Evolutionary conservation across 2,888 invertebrate genomes (phyloP).

Genomic region (Sphecodes monilicornis): DNA sequence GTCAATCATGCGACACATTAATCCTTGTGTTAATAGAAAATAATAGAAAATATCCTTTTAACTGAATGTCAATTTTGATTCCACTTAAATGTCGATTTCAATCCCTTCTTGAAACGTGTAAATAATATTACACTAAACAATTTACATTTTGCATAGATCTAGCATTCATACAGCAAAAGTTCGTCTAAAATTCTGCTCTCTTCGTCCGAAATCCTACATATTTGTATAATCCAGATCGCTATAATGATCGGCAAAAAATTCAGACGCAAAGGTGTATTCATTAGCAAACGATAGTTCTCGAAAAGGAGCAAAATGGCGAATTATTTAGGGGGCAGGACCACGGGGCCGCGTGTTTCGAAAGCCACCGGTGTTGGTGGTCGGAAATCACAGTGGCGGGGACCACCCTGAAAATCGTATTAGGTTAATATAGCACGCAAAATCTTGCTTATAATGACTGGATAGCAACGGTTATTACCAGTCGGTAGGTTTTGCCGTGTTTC

Average conservation of each 20-base stretch:
- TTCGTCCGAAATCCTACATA: neutral
- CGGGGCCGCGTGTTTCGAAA: slow-evolving; percentile 30
- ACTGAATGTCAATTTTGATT: neutral
- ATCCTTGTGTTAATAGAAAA: too few relatives aligned
- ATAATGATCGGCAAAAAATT: neutral
- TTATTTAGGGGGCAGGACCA: slow-evolving; percentile 38
- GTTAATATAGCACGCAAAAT: slow-evolving; percentile 71
- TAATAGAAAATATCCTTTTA: neutral
- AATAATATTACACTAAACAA: neutral
- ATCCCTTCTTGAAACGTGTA: neutral
- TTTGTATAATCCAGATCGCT: neutral
- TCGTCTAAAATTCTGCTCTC: neutral
- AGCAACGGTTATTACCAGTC: slow-evolving; percentile 71
- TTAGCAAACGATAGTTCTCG: neutral
- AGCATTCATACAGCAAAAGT: neutral
- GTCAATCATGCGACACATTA: too few relatives aligned
- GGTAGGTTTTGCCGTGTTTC: slow-evolving; percentile 68
- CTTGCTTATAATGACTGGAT: slow-evolving; percentile 71
- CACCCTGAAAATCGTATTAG: slow-evolving; percentile 78
- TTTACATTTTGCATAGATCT: too few relatives aligned
- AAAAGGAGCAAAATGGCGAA: slow-evolving; percentile 20
- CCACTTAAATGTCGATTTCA: neutral
- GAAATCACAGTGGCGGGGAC: slow-evolving; percentile 61
- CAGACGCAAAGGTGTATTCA: neutral
- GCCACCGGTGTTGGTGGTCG: slow-evolving; percentile 41